Conservation (phyloP, 2,113 vertebrate species). For the Ornithorhynchus anatinus region DNA sequence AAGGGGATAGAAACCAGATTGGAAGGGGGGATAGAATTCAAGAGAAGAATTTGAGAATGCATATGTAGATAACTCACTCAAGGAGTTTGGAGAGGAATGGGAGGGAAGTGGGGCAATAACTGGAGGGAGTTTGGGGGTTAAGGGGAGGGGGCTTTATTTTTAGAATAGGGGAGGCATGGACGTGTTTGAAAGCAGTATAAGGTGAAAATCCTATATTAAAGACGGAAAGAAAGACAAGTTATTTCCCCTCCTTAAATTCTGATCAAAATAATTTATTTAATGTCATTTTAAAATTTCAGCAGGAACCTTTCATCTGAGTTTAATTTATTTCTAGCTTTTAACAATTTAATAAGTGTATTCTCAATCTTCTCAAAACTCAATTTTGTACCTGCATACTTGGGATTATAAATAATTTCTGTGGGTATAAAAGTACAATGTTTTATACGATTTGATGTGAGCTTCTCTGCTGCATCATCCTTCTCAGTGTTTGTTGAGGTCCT, state of each 20-base stretch:
- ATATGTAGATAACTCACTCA: no score
- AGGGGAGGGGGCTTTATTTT: no score
- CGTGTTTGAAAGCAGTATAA: no score
- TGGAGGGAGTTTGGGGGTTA: no score
- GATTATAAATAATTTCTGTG: constrained; percentile 20
- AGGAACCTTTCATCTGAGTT: constrained; percentile 13
- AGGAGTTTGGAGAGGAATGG: no score
- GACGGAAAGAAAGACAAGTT: constrained; percentile 29
- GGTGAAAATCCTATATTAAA: background rate
- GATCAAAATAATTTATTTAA: constrained; percentile 47
- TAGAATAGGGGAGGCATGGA: no score
- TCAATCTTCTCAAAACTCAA: constrained; percentile 20
- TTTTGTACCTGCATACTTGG: background rate
- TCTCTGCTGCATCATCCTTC: no score
- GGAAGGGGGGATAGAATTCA: no score
- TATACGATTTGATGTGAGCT: background rate
- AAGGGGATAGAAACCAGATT: no score
- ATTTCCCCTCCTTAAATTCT: constrained; percentile 5
- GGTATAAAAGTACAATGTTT: background rate
- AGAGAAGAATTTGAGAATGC: no score
- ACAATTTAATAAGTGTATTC: constrained; percentile 29
- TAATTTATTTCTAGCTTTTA: constrained; percentile 17
- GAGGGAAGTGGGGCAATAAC: no score
- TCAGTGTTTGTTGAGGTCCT: no score
- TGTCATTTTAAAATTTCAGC: constrained; percentile 21